These are phyloP conservation scores for Rhynchophorus ferrugineus DNA, from an alignment of 1,140 invertebrate genomes.

Conservation along the genomic window DNA sequence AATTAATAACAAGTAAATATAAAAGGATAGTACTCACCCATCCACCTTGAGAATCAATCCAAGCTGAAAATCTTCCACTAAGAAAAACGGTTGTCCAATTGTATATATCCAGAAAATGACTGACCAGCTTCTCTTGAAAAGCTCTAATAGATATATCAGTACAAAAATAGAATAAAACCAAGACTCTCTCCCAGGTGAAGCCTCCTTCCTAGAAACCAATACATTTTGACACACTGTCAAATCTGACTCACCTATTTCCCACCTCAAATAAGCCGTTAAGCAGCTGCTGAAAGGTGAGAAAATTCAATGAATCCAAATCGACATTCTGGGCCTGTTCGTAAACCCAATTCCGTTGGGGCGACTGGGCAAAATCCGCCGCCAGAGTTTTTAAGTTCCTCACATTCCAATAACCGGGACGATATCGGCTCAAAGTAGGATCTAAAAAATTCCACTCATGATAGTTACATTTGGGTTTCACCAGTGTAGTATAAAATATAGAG, in stretches of 20 bases:
- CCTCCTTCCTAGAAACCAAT: constrained; percentile 14
- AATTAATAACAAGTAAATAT: not conserved
- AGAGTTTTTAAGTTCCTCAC: not conserved
- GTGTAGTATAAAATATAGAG: not conserved
- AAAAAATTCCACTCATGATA: not conserved
- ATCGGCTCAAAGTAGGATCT: not conserved
- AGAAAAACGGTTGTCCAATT: constrained; percentile 14
- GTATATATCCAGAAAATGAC: constrained; percentile 9
- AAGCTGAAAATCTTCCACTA: constrained; percentile 4
- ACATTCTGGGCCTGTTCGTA: constrained; percentile 18
- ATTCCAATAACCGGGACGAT: constrained; percentile 1
- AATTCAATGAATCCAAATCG: constrained; percentile 18
- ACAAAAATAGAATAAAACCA: constrained; percentile 17
- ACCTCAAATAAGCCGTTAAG: constrained; percentile 20
- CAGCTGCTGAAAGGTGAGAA: constrained; percentile 14
- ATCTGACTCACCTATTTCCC: not conserved
- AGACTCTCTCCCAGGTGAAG: constrained; percentile 13
- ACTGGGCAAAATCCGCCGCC: constrained; percentile 5
- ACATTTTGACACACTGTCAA: not conserved
- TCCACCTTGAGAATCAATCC: constrained; percentile 11
- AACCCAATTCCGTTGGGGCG: constrained; percentile 15
- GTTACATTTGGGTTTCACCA: not conserved
- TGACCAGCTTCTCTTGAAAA: constrained; percentile 6
- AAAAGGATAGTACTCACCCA: constrained; percentile 14
- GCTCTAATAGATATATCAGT: constrained; percentile 15